Percentiles rank a stretch among this genome's conserved stretches.
These are phyloP conservation scores for Platycheirus albimanus DNA, from an alignment of 2,888 invertebrate species.

Conservation along the genomic window DNA sequence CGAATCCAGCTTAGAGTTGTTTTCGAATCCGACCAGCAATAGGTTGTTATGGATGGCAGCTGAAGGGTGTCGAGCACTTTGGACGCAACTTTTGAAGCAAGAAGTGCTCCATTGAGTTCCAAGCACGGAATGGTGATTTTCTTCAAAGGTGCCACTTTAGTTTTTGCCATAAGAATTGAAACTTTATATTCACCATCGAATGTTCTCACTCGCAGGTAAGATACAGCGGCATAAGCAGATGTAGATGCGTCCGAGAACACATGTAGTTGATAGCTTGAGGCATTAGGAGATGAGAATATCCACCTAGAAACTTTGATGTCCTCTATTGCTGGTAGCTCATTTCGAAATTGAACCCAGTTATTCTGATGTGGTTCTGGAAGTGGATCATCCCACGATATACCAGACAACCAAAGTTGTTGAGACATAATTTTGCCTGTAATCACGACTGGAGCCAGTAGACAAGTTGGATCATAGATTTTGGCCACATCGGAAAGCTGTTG, in stretches of 20 bases:
- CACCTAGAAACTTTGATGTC: constrained; percentile 28
- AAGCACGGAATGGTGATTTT: constrained; percentile 50
- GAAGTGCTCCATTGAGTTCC: constrained; percentile 52
- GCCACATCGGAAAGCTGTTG: constrained; percentile 52
- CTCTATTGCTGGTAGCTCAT: constrained; percentile 11
- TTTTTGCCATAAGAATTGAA: constrained; percentile 51
- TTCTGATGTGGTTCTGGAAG: constrained; percentile 19
- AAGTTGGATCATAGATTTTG: constrained; percentile 44
- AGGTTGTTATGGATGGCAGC: constrained; percentile 14
- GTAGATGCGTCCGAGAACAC: constrained; percentile 45
- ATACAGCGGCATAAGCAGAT: constrained; percentile 52
- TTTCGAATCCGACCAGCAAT: constrained; percentile 48
- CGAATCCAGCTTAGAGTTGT: constrained; percentile 48
- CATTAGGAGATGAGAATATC: constrained; percentile 25
- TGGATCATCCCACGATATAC: constrained; percentile 26
- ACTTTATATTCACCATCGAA: constrained; percentile 26
- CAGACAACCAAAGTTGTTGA: constrained; percentile 37
- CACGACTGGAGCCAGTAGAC: constrained; percentile 43
- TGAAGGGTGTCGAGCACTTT: constrained; percentile 29
- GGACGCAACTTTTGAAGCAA: constrained; percentile 36
- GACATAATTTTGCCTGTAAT: constrained; percentile 36
- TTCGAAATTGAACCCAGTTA: constrained; percentile 32
- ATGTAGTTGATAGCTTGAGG: constrained; percentile 30
- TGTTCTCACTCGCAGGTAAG: constrained; percentile 43
- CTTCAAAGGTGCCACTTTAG: constrained; percentile 49